Percentiles rank a stretch among this genome's conserved stretches.
Conservation (phyloP, 30 jellyfish, hydroid and myxozoan genomes). For the Aurelia aurita complex sp. Pacific region DNA sequence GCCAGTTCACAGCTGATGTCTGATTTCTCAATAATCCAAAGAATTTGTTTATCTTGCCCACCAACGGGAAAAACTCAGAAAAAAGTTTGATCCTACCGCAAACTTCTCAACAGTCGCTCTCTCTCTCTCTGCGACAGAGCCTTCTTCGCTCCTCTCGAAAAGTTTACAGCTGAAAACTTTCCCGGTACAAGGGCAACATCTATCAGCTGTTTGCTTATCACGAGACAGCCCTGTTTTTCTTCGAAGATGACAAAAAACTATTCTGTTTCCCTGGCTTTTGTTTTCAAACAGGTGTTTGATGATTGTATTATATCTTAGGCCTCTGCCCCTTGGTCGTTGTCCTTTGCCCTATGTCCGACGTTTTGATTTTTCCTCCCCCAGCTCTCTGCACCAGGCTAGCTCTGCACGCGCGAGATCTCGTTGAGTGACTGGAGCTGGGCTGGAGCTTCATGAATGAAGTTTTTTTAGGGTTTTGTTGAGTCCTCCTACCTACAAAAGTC, state of each 20-base stretch:
- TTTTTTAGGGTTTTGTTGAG: too few species aligned
- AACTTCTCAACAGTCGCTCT: background rate
- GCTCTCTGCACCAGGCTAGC: too few species aligned
- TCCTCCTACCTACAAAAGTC: too few species aligned
- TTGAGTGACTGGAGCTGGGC: too few species aligned
- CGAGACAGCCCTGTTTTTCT: constrained; percentile 7
- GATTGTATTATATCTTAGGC: too few species aligned
- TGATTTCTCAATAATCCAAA: background rate
- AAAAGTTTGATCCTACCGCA: too few species aligned
- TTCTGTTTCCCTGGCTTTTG: constrained; percentile 19
- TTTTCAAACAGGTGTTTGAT: constrained; percentile 1
- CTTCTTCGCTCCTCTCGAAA: background rate
- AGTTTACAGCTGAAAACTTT: background rate
- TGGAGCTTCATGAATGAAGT: too few species aligned
- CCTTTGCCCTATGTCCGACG: too few species aligned
- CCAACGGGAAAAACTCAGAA: too few species aligned
- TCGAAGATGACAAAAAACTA: background rate
- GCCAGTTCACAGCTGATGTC: background rate
- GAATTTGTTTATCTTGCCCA: constrained; percentile 6
- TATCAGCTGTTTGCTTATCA: constrained; percentile 23
- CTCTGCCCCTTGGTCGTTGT: too few species aligned
- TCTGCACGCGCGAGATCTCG: too few species aligned
- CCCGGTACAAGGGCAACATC: background rate
- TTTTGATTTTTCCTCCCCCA: too few species aligned
- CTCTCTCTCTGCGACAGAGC: background rate